phyloP scores from a whole-genome alignment of 2,888 invertebrate species.

The Leptarthrus brevirostris region DNA sequence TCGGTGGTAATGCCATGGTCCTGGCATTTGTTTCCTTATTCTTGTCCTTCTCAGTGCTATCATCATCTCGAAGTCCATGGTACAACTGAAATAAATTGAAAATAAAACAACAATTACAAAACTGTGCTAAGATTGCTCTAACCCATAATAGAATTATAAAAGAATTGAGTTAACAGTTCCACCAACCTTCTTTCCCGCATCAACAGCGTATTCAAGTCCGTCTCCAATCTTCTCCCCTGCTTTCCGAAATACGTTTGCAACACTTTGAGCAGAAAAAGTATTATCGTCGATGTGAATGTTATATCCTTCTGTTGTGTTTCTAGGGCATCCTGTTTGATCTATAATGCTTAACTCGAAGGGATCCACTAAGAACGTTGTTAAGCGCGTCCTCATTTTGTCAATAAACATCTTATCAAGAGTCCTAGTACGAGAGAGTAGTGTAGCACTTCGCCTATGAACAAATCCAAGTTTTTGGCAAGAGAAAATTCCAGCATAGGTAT shows the following conservation, averaged over 20 bases:
- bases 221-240: conserved; percentile 79
- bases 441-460: conserved; percentile 81
- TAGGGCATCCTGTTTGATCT: conserved; percentile 77
- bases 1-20: conserved; percentile 4
- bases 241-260: conserved; percentile 78
- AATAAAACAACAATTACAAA: not conserved
- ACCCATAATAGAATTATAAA: conserved; percentile 17
- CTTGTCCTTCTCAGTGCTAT: not conserved
- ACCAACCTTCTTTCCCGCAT: conserved; percentile 73
- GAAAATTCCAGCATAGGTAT: conserved; percentile 79
- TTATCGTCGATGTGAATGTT: conserved; percentile 80
- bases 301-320: conserved; percentile 70
- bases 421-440: conserved; percentile 80
- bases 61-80: conserved; percentile 31
- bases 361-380: conserved; percentile 76
- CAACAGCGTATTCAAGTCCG: conserved; percentile 78
- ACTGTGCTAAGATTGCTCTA: not conserved
- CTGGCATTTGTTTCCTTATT: not conserved
- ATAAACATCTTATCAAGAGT: conserved; percentile 77
- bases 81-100: conserved; percentile 51
- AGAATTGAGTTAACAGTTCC: conserved; percentile 27
- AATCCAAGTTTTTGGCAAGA: conserved; percentile 80
- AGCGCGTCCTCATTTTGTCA: conserved; percentile 76
- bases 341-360: conserved; percentile 82
- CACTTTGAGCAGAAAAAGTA: conserved; percentile 79